Percentiles rank a stretch among this genome's conserved stretches.
Evolutionary conservation across 2,888 invertebrate species (phyloP).

Genomic region (Eupithecia dodoneata): DNA sequence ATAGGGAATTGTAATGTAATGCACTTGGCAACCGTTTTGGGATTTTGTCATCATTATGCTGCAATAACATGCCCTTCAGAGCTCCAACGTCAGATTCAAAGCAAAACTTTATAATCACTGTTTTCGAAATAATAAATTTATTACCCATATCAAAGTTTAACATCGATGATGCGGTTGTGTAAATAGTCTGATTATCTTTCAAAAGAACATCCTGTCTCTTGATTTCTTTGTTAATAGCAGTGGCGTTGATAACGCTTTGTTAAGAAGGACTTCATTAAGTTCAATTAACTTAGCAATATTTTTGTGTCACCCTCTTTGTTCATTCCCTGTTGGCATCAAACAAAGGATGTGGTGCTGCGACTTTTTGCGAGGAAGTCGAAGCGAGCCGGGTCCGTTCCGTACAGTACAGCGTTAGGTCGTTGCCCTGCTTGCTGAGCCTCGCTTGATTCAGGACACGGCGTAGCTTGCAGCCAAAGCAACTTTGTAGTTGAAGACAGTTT

Average conservation of each 20-base stretch:
- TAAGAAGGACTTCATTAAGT: not conserved
- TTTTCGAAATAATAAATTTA: not conserved
- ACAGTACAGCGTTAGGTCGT: slow-evolving; percentile 14
- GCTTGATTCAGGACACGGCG: slow-evolving; percentile 12
- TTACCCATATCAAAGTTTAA: no score
- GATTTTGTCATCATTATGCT: not conserved
- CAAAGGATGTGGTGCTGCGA: slow-evolving; percentile 8
- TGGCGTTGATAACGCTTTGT: not conserved
- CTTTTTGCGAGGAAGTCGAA: slow-evolving; percentile 14
- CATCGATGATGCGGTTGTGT: not conserved
- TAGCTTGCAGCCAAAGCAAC: slow-evolving; percentile 2
- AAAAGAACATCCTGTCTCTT: not conserved
- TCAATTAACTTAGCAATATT: not conserved
- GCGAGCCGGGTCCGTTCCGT: not conserved
- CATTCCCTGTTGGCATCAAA: not conserved
- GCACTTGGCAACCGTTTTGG: slow-evolving; percentile 15
- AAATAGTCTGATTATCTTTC: not conserved
- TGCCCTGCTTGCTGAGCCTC: slow-evolving; percentile 19
- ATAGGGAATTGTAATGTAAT: slow-evolving; percentile 27
- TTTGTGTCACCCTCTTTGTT: not conserved
- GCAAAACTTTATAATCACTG: not conserved
- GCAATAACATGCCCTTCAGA: not conserved
- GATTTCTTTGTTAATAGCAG: not conserved
- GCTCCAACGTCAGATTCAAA: not conserved
- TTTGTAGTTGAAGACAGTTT: not conserved